A percentile compares a stretch with the other conserved stretches of the same genome.
phyloP scores from a whole-genome alignment of 1,140 invertebrate species.

The Triops cancriformis region DNA sequence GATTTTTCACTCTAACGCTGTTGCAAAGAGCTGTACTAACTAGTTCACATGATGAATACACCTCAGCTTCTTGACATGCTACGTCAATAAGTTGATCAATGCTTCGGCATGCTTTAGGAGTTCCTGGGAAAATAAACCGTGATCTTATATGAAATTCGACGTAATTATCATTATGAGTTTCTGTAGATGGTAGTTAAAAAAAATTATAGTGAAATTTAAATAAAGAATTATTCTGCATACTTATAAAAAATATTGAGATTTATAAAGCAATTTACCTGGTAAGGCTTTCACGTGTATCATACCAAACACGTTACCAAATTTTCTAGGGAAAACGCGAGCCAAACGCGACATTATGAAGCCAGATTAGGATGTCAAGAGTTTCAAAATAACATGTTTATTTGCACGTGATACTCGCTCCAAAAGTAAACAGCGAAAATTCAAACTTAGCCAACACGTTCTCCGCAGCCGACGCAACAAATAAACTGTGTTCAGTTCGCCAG shows the following conservation, averaged over 20 bases:
- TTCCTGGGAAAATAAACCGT: conserved; percentile 42
- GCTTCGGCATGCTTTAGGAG: conserved; percentile 43
- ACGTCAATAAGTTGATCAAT: conserved; percentile 47
- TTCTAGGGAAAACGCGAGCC: conserved; percentile 38
- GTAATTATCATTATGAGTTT: too few species aligned
- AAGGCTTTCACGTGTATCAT: conserved; percentile 65
- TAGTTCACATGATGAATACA: conserved; percentile 45
- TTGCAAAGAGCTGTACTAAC: conserved; percentile 45
- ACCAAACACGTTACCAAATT: conserved; percentile 52
- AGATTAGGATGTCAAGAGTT: too few species aligned
- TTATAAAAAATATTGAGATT: too few species aligned
- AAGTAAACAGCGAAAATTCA: too few species aligned
- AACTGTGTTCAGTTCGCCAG: too few species aligned
- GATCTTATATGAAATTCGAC: too few species aligned
- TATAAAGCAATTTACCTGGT: conserved; percentile 48
- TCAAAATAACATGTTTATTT: too few species aligned
- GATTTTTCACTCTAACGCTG: conserved; percentile 25
- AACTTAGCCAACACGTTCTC: too few species aligned
- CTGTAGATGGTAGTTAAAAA: neutral
- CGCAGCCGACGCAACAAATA: too few species aligned
- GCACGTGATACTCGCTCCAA: too few species aligned
- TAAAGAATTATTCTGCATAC: too few species aligned
- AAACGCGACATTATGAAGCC: conserved; percentile 42
- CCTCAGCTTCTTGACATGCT: conserved; percentile 50
- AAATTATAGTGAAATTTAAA: too few species aligned